Base-by-base conservation (phyloP, 1,140 invertebrate genomes). In the Drosophila miranda region DNA sequence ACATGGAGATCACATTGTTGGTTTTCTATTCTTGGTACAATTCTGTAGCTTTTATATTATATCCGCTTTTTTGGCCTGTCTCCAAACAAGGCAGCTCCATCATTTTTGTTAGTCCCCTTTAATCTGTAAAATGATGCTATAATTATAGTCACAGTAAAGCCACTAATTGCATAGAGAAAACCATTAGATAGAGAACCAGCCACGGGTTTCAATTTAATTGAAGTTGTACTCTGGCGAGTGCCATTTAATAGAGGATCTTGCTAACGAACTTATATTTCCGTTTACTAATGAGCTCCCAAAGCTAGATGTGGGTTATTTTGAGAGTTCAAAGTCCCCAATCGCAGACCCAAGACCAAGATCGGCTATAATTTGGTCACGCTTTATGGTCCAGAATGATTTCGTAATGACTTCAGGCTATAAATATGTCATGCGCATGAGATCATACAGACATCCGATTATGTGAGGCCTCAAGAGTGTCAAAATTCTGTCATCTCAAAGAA, bases 341-440 rank as follows among this genome's bases (percentile, higher is more conserved):
- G 34, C 26, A 19, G 30, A 13, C 42, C 23, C 8, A 6, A 44
- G 16, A 26, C 23, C 38, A 28, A 58, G 19, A 51, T 69, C 14
- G 1, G 38, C n/a, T 2, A 21, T 7, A 38, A 38, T 73, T 73
- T 43, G 69, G 55, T 66, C 72, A 75, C 55, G 72, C 43, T 56
- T 56, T 42, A 42, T 60, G 72, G 50, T 16, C 30, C 9, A 43
- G 69, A 60, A 54, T 45, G 54, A 26, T 23, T 34, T 30, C 14
- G 58, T 23, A 63, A 58, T 59, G 63, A 72, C 42, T 73, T 30
- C 7, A 23, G 38, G 48, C 59, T 42, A 51, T 45, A 42, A 67
- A 53, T 53, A 64, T 67, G 43, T 68, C 64, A 48, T 26, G 16
- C 3, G 23, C 56, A 72, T 72, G 68, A 74, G 61, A 75, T 75